Evolutionary conservation across 1,140 invertebrate genomes (phyloP).

Genomic region (Dinoponera quadriceps): DNA sequence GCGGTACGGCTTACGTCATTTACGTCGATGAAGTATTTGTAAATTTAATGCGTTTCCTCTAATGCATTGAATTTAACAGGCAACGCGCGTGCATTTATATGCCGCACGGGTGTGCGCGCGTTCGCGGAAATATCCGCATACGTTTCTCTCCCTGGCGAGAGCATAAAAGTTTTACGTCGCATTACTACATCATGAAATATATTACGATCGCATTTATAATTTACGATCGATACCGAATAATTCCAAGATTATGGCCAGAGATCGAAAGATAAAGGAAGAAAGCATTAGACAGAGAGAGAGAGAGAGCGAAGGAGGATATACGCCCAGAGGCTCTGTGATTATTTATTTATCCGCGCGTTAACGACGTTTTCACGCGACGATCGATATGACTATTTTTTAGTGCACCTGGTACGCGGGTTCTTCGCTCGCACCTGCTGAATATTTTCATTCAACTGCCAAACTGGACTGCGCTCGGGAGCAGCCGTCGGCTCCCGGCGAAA

Average conservation of each 20-base stretch:
- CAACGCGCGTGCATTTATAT: background rate
- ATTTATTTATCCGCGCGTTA: conserved; percentile 1
- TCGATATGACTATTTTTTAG: too few species aligned
- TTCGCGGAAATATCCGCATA: background rate
- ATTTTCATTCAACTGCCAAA: too few species aligned
- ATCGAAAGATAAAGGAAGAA: background rate
- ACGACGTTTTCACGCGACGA: background rate
- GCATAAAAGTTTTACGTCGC: conserved; percentile 17
- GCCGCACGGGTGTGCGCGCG: too few species aligned
- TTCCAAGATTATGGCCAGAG: background rate
- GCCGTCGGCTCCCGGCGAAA: too few species aligned
- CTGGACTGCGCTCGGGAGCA: too few species aligned
- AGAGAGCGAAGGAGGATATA: background rate
- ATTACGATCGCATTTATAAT: conserved; percentile 5
- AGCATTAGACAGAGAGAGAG: too few species aligned
- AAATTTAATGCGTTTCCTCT: conserved; percentile 38
- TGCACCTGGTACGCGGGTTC: too few species aligned
- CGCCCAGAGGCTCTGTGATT: background rate
- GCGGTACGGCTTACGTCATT: conserved; percentile 31
- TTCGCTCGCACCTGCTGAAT: too few species aligned
- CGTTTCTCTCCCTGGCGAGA: background rate
- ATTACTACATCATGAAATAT: conserved; percentile 21
- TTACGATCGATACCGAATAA: background rate
- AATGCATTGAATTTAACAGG: conserved; percentile 34
- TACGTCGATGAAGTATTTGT: conserved; percentile 41